Base-by-base conservation (phyloP, 2,888 invertebrate species). In the Hemicrepidius hirtus region DNA sequence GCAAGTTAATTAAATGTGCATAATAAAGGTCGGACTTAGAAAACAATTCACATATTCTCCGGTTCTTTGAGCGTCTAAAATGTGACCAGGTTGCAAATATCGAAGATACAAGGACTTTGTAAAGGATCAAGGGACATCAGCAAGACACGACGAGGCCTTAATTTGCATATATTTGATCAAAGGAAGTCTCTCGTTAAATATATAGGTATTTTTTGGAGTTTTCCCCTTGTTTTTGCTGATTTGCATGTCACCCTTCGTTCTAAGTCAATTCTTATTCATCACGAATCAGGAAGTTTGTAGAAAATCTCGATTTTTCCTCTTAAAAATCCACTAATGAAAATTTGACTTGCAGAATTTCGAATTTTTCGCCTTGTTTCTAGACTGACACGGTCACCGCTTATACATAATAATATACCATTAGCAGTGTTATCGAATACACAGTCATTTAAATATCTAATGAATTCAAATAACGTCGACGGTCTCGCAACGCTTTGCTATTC, bases 361-460 rank as follows among this genome's bases (percentile, higher is more conserved):
- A 75, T 79, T 79, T 74, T 75, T 73, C 75, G 73, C 66, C 71
- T 73, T 74, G 76, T 71, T 75, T 76, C 75, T 74, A 78, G 76
- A 76, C 75, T 76, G 60, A 68, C 69, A 57, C 73, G 73, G 73
- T 71, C 74, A 69, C 80, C 77, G 80, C 79, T 82, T 81, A 82
- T 78, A 81, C 81, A 80, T 81, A 83, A 84, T 82, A 82, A 82
- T 80, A 80, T 80, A 77, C 81, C 82, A 81, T 83, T 82, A 81
- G 79, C 80, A 74, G 80, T 82, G 81, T 84, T 82, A 84, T 83
- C 83, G 81, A 83, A 82, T 82, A 82, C 79, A 78, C 79, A 74
- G 79, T 82, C 79, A 84, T 84, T 84, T 83, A 82, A 84, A 84
- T 84, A 83, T 76, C 78, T 83, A 82, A 84, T 83, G 82, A 83